Base-by-base conservation (phyloP, 2,113 vertebrate genomes). In the Polypterus senegalus region DNA sequence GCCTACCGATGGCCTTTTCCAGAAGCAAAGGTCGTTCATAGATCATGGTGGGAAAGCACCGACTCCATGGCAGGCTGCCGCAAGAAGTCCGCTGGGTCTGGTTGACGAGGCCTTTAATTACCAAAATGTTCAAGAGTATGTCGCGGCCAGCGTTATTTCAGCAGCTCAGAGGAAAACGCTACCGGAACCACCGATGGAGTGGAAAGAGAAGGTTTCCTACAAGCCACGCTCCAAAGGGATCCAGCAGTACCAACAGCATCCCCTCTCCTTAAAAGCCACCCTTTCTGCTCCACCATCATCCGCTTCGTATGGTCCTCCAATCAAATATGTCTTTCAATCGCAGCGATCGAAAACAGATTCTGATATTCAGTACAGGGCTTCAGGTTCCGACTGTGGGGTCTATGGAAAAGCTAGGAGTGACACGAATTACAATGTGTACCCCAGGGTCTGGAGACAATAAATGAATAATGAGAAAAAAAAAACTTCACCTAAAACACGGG, bases 31-130 rank as follows among this genome's bases (percentile, higher is more conserved):
- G 3, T 59, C 71, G 65, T 72, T 72, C 72, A 68, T 67, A 1
- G 77, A 86, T 66, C 86, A 72, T 68, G 70, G 78, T 47, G 68
- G 60, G 72, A 94, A 87, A 76, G 80, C 82, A 55, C 79, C 75
- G 4, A 88, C 87, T 3, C 96, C 94, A 49, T 96, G 94, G 95
- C 90, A 97, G 77, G 93, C 93, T 1, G 94, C 93, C 0, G 82
- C 91, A 8, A 85, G 80, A 45, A 90, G 92, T 64, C 91, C 94
- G 10, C 74, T 93, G 8, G 93, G 93, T 46, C 79, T 94, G 3
- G 89, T 92, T 65, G 93, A 97, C 68, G 94, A 93, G 61, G 93
- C 91, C 27, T 98, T 96, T 60, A 54, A 65, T 51, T 76, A 80
- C 62, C 87, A 88, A 65, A 83, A 65, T 66, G 84, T 93, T 62